Conservation (phyloP, 2,113 vertebrate genomes). For the Ochotona curzoniae region DNA sequence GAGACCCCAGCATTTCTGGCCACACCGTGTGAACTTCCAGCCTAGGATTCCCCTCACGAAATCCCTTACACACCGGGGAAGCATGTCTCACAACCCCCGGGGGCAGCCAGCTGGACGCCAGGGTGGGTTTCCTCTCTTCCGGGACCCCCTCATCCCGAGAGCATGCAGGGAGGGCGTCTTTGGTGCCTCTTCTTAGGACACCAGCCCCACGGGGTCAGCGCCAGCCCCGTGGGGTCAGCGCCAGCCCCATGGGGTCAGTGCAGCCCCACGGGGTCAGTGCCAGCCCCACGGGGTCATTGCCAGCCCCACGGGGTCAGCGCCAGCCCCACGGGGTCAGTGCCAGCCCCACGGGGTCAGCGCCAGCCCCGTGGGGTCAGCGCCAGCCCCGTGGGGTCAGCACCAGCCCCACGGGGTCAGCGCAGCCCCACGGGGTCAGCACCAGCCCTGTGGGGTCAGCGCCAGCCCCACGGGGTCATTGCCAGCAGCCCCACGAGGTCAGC, state of each 20-base stretch:
- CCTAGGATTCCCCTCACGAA: not conserved
- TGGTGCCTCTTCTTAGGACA: not conserved
- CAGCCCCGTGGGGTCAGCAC: no score
- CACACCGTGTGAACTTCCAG: accelerated
- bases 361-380: not conserved
- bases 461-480: not conserved
- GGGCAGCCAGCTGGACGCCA: not conserved
- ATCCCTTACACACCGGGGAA: not conserved
- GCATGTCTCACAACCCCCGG: not conserved
- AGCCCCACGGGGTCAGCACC: no score
- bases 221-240: not conserved
- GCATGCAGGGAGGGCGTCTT: no score
- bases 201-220: not conserved
- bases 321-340: no score
- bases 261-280: not conserved
- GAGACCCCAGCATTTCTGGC: not conserved
- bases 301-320: not conserved
- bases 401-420: not conserved
- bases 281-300: no score
- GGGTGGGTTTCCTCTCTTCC: no score
- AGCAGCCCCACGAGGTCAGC: not conserved
- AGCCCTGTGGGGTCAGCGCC: not conserved
- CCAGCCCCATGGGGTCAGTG: not conserved
- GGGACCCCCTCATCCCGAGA: no score
- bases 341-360: not conserved